A percentile compares a stretch with the other conserved stretches of the same genome.
Evolutionary conservation across 2,888 invertebrate species (phyloP).

Genomic region (Nemapogon koenigi): DNA sequence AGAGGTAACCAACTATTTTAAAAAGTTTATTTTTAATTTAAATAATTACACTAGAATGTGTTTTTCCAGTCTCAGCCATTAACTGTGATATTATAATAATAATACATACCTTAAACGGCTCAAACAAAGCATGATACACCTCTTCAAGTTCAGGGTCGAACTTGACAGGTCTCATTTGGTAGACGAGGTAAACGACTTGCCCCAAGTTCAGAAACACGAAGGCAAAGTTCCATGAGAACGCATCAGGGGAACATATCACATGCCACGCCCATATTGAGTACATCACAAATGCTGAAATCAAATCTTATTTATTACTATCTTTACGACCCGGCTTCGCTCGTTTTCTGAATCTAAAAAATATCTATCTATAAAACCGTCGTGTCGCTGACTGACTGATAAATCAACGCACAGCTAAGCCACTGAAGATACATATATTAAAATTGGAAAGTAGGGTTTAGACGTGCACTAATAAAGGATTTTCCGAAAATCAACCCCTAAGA

Average conservation of each 20-base stretch:
- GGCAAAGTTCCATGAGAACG: slow-evolving; percentile 87
- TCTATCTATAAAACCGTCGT: neutral
- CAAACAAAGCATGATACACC: slow-evolving; percentile 78
- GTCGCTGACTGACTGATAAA: no score
- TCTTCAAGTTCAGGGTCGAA: slow-evolving; percentile 85
- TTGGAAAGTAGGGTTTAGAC: no score
- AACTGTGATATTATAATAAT: neutral
- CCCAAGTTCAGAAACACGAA: slow-evolving; percentile 82
- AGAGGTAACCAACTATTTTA: no score
- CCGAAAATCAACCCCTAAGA: no score
- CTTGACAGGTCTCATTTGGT: slow-evolving; percentile 82
- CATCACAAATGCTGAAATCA: slow-evolving; percentile 77
- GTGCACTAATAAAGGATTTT: no score
- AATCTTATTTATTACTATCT: neutral
- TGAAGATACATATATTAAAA: no score
- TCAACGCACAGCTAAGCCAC: no score
- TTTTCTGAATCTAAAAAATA: neutral
- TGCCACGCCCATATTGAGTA: slow-evolving; percentile 92
- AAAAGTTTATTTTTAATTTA: no score
- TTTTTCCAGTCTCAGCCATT: no score
- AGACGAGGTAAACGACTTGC: slow-evolving; percentile 81
- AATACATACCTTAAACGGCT: slow-evolving; percentile 76
- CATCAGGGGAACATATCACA: slow-evolving; percentile 84
- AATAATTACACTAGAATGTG: no score
- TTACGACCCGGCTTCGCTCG: neutral